Evolutionary conservation across 1,140 invertebrate species (phyloP), one percentile per base, ranked within the genome.

Genomic region (Brachionus rotundiformis): DNA sequence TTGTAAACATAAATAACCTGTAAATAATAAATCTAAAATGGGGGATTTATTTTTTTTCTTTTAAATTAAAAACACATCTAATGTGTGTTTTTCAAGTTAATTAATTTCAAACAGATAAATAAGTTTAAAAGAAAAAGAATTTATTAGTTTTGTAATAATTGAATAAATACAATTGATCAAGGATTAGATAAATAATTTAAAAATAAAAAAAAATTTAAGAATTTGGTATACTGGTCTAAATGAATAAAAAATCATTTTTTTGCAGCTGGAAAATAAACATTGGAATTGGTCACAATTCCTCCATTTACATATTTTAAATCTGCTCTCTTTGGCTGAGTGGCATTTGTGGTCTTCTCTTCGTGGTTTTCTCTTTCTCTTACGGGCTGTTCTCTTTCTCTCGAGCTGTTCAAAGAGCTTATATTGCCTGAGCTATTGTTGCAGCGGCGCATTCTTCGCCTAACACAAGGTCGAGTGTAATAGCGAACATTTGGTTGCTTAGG

Each of bases 251-350:
- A 29, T 47, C 25, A 44, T 27, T 73, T 73, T 44, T 27, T 73
- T 44, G 33, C 11, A 29, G 5, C 23, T 13, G 68, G 68, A 44
- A 73, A 73, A 29, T 73, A 73, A 11, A 73, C 36, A 73, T 73
- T 73, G 7, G 31, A 11, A 3, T 19, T 41, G 0, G 39, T 33
- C 6, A 73, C 10, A 13, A 73, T 27, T 44, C 68, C 68, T 25
- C 68, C 68, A 44, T n/a, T 73, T 11, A 73, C 68, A 41, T 44
- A 44, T 73, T 73, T 73, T 23, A 73, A 44, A 47, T 73, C 68
- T 13, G 36, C 19, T 73, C 68, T 33, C 27, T 73, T 41, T 23
- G 16, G 10, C 4, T 33, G 8, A 2, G 1, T 0, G 16, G 5
- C 31, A 13, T 25, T 68, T n/a, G n/a, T n/a, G n/a, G n/a, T n/a